phyloP scores from a whole-genome alignment of 2,797 vertebrate genomes.

The Sebastes reedi region DNA sequence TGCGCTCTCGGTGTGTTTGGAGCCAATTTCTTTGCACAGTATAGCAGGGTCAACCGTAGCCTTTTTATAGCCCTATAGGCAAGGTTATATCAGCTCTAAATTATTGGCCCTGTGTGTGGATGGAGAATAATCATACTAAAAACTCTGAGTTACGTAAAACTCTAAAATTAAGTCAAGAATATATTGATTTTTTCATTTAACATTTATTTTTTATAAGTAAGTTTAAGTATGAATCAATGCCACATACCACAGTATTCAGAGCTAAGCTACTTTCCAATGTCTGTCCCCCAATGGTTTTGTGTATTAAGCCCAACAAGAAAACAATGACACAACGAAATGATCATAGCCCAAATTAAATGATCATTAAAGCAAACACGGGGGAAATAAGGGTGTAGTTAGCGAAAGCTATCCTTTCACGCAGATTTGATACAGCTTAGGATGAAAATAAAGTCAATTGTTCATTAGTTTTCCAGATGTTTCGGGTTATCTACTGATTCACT shows the following conservation, averaged over 20 bases:
- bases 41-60: background rate
- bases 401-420: background rate
- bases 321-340: background rate
- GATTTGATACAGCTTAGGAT: background rate
- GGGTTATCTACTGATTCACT: background rate
- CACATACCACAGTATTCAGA: background rate
- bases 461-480: background rate
- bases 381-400: background rate
- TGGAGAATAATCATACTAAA: background rate
- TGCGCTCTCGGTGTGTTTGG: background rate
- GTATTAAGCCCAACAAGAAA: background rate
- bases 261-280: background rate
- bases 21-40: constrained; percentile 17
- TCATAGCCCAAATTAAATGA: background rate
- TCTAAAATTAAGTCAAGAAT: background rate
- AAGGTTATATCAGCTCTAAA: background rate
- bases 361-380: background rate
- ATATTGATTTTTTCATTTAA: background rate
- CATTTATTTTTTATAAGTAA: background rate
- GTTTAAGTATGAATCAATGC: background rate
- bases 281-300: no score
- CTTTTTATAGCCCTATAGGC: background rate
- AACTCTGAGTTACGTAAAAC: background rate
- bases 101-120: background rate
- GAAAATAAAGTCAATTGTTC: background rate